A percentile compares a stretch with the other conserved stretches of the same genome.
These are phyloP conservation scores for Platygyra sinensis DNA, from an alignment of 64 coral and sea anemone species.

Conservation along the genomic window DNA sequence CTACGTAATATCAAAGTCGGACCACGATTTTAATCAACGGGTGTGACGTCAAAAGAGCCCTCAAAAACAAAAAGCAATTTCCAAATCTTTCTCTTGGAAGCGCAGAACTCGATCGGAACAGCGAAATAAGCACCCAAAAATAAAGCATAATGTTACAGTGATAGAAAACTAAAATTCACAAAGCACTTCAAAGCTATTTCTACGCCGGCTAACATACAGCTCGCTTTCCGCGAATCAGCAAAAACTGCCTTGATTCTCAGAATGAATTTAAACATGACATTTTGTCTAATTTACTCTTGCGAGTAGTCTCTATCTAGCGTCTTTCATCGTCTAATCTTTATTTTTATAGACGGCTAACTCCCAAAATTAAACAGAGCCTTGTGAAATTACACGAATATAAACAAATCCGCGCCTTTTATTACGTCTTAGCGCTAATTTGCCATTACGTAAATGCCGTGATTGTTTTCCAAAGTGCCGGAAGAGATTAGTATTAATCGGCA, in stretches of 20 bases:
- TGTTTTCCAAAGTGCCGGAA: not conserved
- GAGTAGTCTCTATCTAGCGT: not conserved
- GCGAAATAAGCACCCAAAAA: slow-evolving; percentile 4
- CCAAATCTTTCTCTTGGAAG: slow-evolving; percentile 4
- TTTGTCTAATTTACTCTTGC: not conserved
- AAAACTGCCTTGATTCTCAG: not conserved
- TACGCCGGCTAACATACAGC: not conserved
- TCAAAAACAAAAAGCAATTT: not conserved
- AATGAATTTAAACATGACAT: not conserved
- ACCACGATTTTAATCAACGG: not conserved
- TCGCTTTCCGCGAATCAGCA: not conserved
- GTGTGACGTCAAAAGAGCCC: slow-evolving; percentile 20
- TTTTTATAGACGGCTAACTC: not conserved
- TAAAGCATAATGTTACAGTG: not conserved
- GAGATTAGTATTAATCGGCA: not conserved
- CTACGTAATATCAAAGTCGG: not conserved
- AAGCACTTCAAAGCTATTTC: slow-evolving; percentile 22
- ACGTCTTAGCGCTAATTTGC: not conserved
- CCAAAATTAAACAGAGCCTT: not conserved
- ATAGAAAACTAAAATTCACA: not conserved
- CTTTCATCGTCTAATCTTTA: not conserved
- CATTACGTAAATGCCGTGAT: slow-evolving; percentile 25
- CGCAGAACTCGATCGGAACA: too few species aligned
- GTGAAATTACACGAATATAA: not conserved
- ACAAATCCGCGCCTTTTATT: not conserved